A percentile compares a stretch with the other conserved stretches of the same genome.
Conservation (phyloP, 2,888 invertebrate genomes). For the Argyra leucocephala region DNA sequence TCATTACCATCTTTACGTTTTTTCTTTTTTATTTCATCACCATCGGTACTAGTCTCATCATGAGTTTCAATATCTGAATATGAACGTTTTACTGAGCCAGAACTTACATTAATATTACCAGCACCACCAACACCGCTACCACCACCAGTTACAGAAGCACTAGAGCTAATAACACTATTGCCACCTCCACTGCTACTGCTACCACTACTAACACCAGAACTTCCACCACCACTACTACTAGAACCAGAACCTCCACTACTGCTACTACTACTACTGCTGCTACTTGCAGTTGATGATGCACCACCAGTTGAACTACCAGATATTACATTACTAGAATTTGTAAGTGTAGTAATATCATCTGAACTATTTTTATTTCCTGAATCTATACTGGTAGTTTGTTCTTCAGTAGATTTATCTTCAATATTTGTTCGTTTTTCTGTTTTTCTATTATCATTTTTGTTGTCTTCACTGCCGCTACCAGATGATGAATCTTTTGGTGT, state of each 20-base stretch:
- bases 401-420: slow-evolving; percentile 16
- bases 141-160: not conserved
- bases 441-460: slow-evolving; percentile 24
- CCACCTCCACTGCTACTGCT: not conserved
- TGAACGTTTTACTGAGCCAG: slow-evolving; percentile 25
- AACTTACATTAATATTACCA: not conserved
- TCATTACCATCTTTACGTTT: slow-evolving; percentile 64
- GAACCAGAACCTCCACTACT: too few relatives aligned
- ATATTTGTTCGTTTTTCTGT: slow-evolving; percentile 22
- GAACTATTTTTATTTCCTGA: not conserved
- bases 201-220: not conserved
- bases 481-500: slow-evolving; percentile 27
- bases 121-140: slow-evolving; percentile 13
- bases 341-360: not conserved
- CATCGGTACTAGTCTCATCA: slow-evolving; percentile 53
- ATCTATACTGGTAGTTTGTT: slow-evolving; percentile 5
- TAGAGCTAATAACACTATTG: not conserved
- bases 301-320: not conserved
- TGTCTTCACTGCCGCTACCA: slow-evolving; percentile 25
- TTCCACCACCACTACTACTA: too few relatives aligned
- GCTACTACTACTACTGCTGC: too few relatives aligned
- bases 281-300: not conserved
- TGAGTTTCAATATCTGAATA: slow-evolving; percentile 48
- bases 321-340: not conserved
- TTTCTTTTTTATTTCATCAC: slow-evolving; percentile 58